A percentile compares a stretch with the other conserved stretches of the same genome.
These are phyloP conservation scores for Cisticola juncidis DNA, from an alignment of 2,113 vertebrate species.

Conservation along the genomic window DNA sequence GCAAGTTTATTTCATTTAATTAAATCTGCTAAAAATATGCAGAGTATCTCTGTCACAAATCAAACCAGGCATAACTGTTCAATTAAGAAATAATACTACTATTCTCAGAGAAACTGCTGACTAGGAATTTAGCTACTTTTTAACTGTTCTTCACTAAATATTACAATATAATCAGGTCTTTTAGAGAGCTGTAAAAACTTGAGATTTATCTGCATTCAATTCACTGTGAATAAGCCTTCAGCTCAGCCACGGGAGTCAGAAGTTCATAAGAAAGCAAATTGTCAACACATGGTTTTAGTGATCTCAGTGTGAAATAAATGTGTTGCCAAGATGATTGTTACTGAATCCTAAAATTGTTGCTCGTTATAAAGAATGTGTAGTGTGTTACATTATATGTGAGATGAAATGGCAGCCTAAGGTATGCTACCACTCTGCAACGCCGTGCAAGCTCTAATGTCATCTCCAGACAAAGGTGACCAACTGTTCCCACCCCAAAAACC, in stretches of 20 bases:
- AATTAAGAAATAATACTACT: not conserved
- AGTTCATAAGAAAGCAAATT: constrained; percentile 48
- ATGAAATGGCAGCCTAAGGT: not conserved
- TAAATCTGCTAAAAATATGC: not conserved
- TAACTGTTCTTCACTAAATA: not conserved
- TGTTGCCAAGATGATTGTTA: constrained; percentile 37
- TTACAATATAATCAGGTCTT: not conserved
- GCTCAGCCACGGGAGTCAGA: constrained; percentile 18
- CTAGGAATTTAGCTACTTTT: not conserved
- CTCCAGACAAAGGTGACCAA: not conserved
- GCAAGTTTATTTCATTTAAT: not conserved
- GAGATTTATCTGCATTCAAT: constrained; percentile 32
- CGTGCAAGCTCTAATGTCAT: not conserved
- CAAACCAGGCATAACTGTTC: not conserved
- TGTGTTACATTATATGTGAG: not conserved
- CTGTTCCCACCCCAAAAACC: not conserved
- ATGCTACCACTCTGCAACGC: not conserved
- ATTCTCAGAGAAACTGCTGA: not conserved
- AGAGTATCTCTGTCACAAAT: not conserved
- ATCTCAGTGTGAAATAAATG: constrained; percentile 10
- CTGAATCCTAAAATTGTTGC: not conserved
- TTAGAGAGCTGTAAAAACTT: constrained; percentile 14
- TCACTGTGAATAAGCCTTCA: constrained; percentile 16
- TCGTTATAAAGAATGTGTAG: not conserved
- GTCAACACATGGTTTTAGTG: constrained; percentile 58